phyloP scores from a whole-genome alignment of 2,113 vertebrate genomes.

The Daphoenositta chrysoptera region DNA sequence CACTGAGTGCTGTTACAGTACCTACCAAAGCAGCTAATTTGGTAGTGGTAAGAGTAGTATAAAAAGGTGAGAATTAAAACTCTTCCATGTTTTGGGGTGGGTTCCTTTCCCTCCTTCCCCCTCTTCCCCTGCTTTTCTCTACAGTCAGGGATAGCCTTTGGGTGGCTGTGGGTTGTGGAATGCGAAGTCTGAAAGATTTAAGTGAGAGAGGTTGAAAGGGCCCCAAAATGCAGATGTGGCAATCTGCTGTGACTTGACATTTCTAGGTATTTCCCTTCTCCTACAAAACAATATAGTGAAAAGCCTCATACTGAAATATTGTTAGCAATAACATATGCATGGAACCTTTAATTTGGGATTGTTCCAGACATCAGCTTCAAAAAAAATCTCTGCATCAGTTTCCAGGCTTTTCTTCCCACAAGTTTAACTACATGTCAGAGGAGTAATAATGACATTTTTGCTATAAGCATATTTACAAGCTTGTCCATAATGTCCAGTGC shows the following conservation, averaged over 20 bases:
- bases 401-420: not conserved
- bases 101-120: too few species aligned
- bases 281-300: not conserved
- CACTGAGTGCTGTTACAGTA: not conserved
- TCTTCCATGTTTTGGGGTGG: not conserved
- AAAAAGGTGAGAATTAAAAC: not conserved
- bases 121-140: too few species aligned
- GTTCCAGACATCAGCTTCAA: not conserved
- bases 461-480: not conserved
- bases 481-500: not conserved
- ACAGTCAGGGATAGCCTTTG: not conserved
- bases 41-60: not conserved
- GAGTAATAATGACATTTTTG: not conserved
- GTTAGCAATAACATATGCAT: not conserved
- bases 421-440: not conserved
- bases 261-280: not conserved
- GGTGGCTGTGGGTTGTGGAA: not conserved
- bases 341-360: not conserved
- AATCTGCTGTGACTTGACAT: not conserved
- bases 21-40: not conserved
- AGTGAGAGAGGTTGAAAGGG: not conserved
- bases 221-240: not conserved
- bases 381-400: not conserved
- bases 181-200: not conserved
- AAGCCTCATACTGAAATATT: not conserved